Conservation (phyloP, 2,113 vertebrate species). For the Dicrurus megarhynchus region DNA sequence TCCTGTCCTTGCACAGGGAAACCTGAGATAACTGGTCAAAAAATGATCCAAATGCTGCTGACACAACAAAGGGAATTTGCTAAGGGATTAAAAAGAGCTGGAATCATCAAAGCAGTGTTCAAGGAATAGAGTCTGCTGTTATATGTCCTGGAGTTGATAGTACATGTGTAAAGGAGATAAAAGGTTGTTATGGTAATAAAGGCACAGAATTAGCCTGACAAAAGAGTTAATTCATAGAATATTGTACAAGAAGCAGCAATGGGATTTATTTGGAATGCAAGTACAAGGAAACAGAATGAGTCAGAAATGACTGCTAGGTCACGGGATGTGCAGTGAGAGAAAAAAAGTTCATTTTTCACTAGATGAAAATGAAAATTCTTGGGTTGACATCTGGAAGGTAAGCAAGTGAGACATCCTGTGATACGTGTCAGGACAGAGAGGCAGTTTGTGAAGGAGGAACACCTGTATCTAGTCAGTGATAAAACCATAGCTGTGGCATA, state of each 20-base stretch:
- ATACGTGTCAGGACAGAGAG: neutral
- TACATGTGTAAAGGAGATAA: neutral
- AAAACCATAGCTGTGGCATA: neutral
- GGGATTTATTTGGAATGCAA: constrained; percentile 28
- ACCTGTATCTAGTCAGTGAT: neutral
- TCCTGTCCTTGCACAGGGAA: neutral
- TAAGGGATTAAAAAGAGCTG: neutral
- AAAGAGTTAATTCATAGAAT: neutral
- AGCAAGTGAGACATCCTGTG: neutral
- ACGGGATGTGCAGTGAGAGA: neutral
- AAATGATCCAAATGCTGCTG: neutral
- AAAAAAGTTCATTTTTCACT: neutral
- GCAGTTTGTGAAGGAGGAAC: neutral
- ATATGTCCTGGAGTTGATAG: neutral
- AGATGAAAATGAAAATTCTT: neutral
- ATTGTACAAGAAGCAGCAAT: neutral
- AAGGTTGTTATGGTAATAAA: constrained; percentile 10
- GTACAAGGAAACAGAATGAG: constrained; percentile 6
- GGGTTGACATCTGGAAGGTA: neutral
- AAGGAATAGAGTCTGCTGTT: neutral
- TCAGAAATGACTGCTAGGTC: neutral
- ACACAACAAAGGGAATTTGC: neutral
- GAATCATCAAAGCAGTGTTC: neutral
- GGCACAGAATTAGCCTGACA: constrained; percentile 2
- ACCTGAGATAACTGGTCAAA: neutral